These are phyloP conservation scores for Metaphire vulgaris DNA, from an alignment of 1,140 invertebrate species.

Conservation along the genomic window DNA sequence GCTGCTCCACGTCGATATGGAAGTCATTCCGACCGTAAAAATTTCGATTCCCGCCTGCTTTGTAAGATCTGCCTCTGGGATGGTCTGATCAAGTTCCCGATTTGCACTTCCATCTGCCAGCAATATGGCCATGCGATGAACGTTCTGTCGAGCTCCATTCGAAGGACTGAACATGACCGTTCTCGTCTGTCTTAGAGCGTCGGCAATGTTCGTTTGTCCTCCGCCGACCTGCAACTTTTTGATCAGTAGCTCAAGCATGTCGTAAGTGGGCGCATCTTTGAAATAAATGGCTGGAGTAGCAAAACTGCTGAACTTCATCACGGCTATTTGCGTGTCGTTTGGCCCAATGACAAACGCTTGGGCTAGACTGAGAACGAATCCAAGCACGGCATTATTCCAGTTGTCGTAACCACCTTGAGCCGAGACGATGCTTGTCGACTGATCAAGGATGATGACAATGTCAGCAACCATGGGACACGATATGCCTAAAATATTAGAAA, in stretches of 20 bases:
- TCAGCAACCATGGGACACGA: conserved; percentile 5
- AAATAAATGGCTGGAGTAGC: not conserved
- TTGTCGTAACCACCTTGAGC: no score
- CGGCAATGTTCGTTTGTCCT: no score
- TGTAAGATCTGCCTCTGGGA: no score
- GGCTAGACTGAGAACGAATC: not conserved
- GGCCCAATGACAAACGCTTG: conserved; percentile 9
- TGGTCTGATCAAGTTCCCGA: not conserved
- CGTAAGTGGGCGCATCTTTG: not conserved
- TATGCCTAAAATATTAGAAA: no score
- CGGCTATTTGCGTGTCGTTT: no score
- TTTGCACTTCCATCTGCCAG: conserved; percentile 26
- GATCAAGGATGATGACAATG: no score
- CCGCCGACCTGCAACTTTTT: conserved; percentile 3
- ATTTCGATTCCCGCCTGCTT: no score
- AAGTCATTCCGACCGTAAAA: conserved; percentile 14
- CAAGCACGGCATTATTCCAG: not conserved
- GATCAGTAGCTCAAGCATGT: not conserved
- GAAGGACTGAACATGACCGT: no score
- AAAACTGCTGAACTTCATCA: not conserved
- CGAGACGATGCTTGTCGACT: no score
- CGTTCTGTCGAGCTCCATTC: not conserved
- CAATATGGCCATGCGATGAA: conserved; percentile 20
- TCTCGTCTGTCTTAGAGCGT: conserved; percentile 1
- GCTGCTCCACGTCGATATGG: not conserved